These are phyloP conservation scores for Lycaon pictus DNA, from an alignment of 2,113 vertebrate genomes.

Conservation along the genomic window DNA sequence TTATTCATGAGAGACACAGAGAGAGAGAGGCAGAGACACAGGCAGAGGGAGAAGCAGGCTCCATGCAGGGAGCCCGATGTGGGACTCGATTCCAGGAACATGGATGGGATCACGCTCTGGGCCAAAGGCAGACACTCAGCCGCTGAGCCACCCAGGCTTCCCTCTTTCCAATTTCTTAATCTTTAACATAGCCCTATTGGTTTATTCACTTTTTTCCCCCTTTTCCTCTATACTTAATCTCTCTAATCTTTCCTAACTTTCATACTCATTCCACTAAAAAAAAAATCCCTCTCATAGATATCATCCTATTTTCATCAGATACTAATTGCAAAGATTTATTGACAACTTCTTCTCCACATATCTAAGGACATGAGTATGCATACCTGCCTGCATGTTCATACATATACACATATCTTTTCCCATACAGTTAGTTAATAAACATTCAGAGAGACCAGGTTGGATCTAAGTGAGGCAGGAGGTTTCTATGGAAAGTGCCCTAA, in stretches of 20 bases:
- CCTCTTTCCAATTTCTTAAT: background rate
- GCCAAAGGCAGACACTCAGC: too few species aligned
- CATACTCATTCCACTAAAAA: background rate
- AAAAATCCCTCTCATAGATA: background rate
- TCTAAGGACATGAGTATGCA: background rate
- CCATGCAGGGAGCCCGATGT: too few species aligned
- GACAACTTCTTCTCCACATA: background rate
- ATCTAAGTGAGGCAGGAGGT: background rate
- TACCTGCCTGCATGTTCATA: background rate
- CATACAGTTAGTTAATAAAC: background rate
- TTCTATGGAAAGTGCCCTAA: background rate
- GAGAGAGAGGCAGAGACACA: too few species aligned
- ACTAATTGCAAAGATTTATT: constrained; percentile 35
- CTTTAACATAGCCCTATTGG: background rate
- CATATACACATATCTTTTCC: background rate
- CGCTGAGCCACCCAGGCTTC: too few species aligned
- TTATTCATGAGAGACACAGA: too few species aligned
- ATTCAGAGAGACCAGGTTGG: background rate
- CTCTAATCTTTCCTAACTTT: background rate
- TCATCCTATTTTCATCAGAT: background rate
- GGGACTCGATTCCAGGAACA: too few species aligned
- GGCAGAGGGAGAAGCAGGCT: too few species aligned
- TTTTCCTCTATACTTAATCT: background rate
- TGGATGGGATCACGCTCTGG: too few species aligned
- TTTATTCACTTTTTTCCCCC: background rate